A percentile compares a stretch with the other conserved stretches of the same genome.
phyloP scores from a whole-genome alignment of 2,797 vertebrate genomes.

The Pseudomugil gertrudae region DNA sequence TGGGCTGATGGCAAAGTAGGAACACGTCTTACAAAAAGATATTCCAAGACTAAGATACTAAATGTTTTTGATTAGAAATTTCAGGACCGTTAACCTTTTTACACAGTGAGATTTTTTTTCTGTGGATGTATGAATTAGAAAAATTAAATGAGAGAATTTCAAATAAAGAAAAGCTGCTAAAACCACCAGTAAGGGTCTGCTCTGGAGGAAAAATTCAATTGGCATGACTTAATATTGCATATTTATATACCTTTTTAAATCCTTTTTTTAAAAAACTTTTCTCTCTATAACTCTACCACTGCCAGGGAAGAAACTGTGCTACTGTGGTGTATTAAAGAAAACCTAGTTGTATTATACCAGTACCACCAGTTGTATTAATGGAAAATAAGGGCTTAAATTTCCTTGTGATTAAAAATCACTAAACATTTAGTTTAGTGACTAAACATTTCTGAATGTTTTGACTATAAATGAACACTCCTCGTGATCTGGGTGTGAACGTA shows the following conservation, averaged over 20 bases:
- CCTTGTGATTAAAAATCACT: too few species aligned
- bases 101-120: not conserved
- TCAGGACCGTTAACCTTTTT: not conserved
- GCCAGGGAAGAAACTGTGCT: too few species aligned
- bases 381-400: too few species aligned
- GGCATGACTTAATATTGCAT: not conserved
- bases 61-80: constrained; percentile 37
- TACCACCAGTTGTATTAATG: too few species aligned
- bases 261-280: too few species aligned
- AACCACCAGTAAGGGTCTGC: constrained; percentile 2
- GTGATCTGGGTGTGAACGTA: not conserved
- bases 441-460: not conserved
- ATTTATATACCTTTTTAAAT: too few species aligned
- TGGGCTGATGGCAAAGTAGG: constrained; percentile 44
- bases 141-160: not conserved
- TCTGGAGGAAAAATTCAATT: not conserved
- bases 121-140: not conserved
- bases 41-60: not conserved
- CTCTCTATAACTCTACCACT: too few species aligned
- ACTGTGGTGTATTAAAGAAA: too few species aligned
- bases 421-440: too few species aligned
- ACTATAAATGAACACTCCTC: constrained; percentile 8
- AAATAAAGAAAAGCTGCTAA: constrained; percentile 13
- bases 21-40: constrained; percentile 9
- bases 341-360: too few species aligned